Evolutionary conservation across 2,797 vertebrate genomes (phyloP).

Genomic region (Diplodus puntazzo): DNA sequence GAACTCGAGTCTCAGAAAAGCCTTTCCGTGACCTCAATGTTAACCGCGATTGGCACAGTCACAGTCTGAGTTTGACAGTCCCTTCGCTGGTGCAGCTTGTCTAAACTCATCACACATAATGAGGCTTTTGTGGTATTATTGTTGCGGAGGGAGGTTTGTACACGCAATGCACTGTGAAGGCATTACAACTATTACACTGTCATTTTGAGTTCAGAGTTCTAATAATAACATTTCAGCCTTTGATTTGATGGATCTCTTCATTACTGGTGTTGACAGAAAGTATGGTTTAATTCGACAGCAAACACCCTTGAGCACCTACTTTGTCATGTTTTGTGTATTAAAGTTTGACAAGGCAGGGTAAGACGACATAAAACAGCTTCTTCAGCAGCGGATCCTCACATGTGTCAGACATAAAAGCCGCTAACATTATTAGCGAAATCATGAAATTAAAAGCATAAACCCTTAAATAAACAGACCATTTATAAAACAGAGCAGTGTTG

Average conservation of each 20-base stretch:
- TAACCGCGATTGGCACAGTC: conserved; percentile 34
- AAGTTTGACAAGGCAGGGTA: too few species aligned
- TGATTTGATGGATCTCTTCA: not conserved
- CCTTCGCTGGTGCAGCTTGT: conserved; percentile 26
- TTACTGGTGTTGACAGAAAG: not conserved
- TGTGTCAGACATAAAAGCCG: too few species aligned
- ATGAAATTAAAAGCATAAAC: too few species aligned
- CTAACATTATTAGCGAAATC: too few species aligned
- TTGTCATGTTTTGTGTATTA: too few species aligned
- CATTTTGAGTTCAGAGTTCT: not conserved
- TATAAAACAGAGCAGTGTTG: too few species aligned
- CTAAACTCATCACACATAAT: conserved; percentile 35
- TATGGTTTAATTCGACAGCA: not conserved
- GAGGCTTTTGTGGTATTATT: conserved; percentile 9
- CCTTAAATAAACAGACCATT: too few species aligned
- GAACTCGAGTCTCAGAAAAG: conserved; percentile 31
- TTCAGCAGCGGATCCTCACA: too few species aligned
- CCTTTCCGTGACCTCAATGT: conserved; percentile 45
- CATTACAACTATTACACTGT: not conserved
- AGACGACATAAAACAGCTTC: too few species aligned
- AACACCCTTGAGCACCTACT: not conserved
- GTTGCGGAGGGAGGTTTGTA: conserved; percentile 4
- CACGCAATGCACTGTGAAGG: not conserved
- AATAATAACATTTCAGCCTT: not conserved
- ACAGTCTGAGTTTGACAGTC: conserved; percentile 31